phyloP scores from a whole-genome alignment of 2,113 vertebrate genomes.

The Meriones unguiculatus region DNA sequence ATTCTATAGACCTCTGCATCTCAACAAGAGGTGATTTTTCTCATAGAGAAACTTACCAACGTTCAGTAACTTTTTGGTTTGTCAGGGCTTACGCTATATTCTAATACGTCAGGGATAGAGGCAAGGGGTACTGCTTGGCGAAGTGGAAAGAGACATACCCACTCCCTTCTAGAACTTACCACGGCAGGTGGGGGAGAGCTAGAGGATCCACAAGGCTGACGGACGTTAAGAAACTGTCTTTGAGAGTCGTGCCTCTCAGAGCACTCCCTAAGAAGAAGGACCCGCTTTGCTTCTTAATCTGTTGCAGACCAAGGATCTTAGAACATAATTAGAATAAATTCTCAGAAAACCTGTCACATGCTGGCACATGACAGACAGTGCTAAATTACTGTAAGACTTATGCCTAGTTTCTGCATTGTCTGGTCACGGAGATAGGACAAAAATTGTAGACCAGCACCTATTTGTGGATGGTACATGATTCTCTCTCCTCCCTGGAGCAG shows the following conservation, averaged over 20 bases:
- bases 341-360: neutral
- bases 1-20: neutral
- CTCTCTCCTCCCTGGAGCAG: neutral
- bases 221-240: neutral
- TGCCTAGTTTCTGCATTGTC: neutral
- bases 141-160: neutral
- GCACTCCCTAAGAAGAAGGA: neutral
- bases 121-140: neutral
- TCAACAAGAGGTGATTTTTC: neutral
- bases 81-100: neutral
- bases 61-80: neutral
- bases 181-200: neutral
- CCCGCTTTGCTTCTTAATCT: neutral
- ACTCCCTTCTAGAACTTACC: neutral
- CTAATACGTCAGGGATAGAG: neutral
- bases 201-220: neutral
- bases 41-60: neutral
- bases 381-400: neutral
- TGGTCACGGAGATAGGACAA: neutral
- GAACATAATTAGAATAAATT: neutral
- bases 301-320: neutral
- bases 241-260: neutral
- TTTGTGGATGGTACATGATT: neutral
- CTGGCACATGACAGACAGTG: neutral
- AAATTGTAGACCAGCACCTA: neutral